phyloP scores from a whole-genome alignment of 2,113 vertebrate genomes.

The Cryptomyrus ogoouensis region DNA sequence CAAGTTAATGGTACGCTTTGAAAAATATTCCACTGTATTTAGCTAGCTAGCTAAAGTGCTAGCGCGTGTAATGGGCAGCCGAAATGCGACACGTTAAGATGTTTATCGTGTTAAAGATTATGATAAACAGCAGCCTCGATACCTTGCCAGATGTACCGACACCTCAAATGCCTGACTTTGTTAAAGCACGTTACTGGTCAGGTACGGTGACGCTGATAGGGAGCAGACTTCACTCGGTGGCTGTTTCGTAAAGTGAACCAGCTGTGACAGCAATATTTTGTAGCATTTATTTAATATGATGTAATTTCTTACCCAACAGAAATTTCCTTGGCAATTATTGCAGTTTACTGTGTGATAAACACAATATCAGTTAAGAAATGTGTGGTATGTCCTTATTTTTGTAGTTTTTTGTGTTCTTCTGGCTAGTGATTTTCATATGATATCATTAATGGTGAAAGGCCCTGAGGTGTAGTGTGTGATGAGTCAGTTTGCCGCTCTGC shows the following conservation, averaged over 20 bases:
- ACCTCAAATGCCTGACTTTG: background rate
- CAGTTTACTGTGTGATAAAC: background rate
- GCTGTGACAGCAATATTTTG: background rate
- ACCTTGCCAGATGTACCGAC: background rate
- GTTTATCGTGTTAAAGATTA: background rate
- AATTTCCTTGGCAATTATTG: background rate
- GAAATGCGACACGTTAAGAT: background rate
- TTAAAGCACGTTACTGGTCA: background rate
- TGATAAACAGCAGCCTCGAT: background rate
- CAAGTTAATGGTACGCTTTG: background rate
- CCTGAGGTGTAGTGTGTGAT: background rate
- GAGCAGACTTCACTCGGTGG: background rate
- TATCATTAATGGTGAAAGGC: background rate
- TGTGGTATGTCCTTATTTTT: background rate
- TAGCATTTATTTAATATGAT: background rate
- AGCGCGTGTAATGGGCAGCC: background rate
- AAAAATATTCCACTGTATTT: background rate
- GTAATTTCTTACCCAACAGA: background rate
- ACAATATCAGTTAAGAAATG: background rate
- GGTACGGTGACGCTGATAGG: too few species aligned
- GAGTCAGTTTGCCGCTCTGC: background rate
- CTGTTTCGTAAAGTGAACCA: background rate
- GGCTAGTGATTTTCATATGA: background rate
- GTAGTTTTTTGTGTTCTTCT: background rate
- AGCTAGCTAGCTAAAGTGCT: background rate